Percentiles rank a stretch among this genome's conserved stretches.
Evolutionary conservation across 2,888 invertebrate genomes (phyloP).

Genomic region (Ochropacha duplaris): DNA sequence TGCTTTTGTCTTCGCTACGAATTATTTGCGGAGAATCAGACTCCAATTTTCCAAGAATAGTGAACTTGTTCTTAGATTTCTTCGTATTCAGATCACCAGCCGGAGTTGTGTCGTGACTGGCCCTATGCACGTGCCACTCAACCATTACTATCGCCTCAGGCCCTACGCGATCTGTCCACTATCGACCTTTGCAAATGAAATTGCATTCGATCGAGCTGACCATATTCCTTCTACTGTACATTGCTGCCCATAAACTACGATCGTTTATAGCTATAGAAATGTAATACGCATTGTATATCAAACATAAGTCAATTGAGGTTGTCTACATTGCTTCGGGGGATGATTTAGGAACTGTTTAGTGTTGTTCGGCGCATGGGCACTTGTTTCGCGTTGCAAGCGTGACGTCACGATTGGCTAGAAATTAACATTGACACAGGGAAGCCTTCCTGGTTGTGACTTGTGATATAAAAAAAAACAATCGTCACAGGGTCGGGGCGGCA

Average conservation of each 20-base stretch:
- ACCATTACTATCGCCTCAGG: constrained; percentile 46
- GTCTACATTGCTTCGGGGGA: constrained; percentile 47
- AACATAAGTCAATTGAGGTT: constrained; percentile 12
- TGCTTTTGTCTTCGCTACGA: too few relatives aligned
- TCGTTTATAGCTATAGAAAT: background rate
- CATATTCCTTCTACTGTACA: constrained; percentile 9
- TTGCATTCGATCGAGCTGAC: background rate
- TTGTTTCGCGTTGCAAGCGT: constrained; percentile 53
- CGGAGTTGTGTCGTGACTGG: constrained; percentile 53
- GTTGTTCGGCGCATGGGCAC: constrained; percentile 51
- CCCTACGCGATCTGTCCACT: constrained; percentile 19
- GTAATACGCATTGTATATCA: constrained; percentile 19
- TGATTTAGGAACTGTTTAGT: constrained; percentile 57
- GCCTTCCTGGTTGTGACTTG: background rate
- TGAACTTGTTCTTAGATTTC: background rate
- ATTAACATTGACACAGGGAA: constrained; percentile 42
- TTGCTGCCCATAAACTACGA: constrained; percentile 1
- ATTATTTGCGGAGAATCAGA: too few relatives aligned
- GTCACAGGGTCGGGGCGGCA: too few relatives aligned
- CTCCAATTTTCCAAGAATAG: too few relatives aligned
- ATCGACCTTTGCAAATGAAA: constrained; percentile 7
- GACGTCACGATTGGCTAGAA: constrained; percentile 59
- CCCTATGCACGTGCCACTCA: constrained; percentile 50
- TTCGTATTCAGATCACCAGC: constrained; percentile 33
- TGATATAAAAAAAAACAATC: too few relatives aligned